Percentiles rank a stretch among this genome's conserved stretches.
These are phyloP conservation scores for Argopecten irradians DNA, from an alignment of 1,140 invertebrate genomes.

Conservation along the genomic window DNA sequence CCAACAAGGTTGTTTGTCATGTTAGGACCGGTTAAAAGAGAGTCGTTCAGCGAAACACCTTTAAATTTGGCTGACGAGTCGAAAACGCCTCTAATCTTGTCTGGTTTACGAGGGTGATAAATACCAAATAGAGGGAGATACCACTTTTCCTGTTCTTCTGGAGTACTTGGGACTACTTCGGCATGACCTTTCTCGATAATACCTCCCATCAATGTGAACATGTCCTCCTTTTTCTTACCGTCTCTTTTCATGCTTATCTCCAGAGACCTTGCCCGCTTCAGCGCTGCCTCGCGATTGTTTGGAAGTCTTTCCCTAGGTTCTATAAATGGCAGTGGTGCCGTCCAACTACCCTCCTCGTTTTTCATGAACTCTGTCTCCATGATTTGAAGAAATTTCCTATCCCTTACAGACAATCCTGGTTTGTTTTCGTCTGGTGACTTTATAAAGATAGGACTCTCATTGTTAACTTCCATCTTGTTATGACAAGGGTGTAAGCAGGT, in stretches of 20 bases:
- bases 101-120: conserved; percentile 52
- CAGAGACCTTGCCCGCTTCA: conserved; percentile 39
- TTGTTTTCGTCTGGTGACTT: conserved; percentile 38
- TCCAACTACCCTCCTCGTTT: conserved; percentile 41
- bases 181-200: conserved; percentile 43
- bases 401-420: conserved; percentile 38
- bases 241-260: conserved; percentile 42
- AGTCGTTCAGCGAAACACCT: conserved; percentile 61
- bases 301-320: conserved; percentile 33
- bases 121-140: conserved; percentile 50
- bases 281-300: conserved; percentile 44
- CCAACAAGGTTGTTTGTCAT: conserved; percentile 65
- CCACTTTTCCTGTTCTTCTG: conserved; percentile 44
- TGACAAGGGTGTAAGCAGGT: conserved; percentile 33
- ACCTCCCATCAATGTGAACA: conserved; percentile 39
- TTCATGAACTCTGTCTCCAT: conserved; percentile 35
- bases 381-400: conserved; percentile 42
- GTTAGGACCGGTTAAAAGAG: conserved; percentile 64
- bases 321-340: conserved; percentile 54
- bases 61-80: conserved; percentile 46
- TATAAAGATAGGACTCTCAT: neutral
- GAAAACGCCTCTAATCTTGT: conserved; percentile 51
- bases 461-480: conserved; percentile 28
- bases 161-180: conserved; percentile 44
- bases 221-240: conserved; percentile 47